A percentile compares a stretch with the other conserved stretches of the same genome.
phyloP scores from a whole-genome alignment of 2,888 invertebrate genomes.

The Anticlea derivata region DNA sequence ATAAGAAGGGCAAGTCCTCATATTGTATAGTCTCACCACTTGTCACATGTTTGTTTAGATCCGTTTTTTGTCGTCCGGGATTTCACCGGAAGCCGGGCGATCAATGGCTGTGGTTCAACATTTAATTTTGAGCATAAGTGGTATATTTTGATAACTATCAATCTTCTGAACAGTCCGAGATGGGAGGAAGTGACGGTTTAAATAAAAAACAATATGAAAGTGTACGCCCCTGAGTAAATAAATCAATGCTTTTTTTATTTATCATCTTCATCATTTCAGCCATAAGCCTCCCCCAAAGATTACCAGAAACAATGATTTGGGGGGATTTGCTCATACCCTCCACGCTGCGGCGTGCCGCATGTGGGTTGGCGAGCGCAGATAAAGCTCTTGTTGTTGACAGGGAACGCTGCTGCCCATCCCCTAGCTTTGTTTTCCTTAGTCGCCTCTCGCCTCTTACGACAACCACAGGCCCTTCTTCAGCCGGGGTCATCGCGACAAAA shows the following conservation, averaged over 20 bases:
- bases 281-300: too few relatives aligned
- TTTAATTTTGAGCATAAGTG: conserved; percentile 58
- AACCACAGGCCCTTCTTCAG: too few relatives aligned
- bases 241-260: neutral
- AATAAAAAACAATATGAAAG: conserved; percentile 19
- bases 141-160: conserved; percentile 37
- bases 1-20: neutral
- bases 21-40: conserved; percentile 23
- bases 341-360: too few relatives aligned
- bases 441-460: too few relatives aligned
- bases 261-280: too few relatives aligned
- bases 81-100: conserved; percentile 71
- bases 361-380: too few relatives aligned
- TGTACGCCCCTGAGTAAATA: neutral
- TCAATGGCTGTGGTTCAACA: conserved; percentile 58
- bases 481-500: too few relatives aligned
- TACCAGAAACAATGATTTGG: too few relatives aligned
- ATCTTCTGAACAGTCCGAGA: conserved; percentile 31
- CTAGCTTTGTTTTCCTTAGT: too few relatives aligned
- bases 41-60: conserved; percentile 74
- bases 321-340: too few relatives aligned
- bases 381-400: too few relatives aligned
- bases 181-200: conserved; percentile 32
- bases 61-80: conserved; percentile 62
- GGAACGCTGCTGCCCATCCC: too few relatives aligned